Evolutionary conservation across 2,888 invertebrate species (phyloP), one percentile per base, ranked within the genome.

Genomic region (Andrena bicolor): DNA sequence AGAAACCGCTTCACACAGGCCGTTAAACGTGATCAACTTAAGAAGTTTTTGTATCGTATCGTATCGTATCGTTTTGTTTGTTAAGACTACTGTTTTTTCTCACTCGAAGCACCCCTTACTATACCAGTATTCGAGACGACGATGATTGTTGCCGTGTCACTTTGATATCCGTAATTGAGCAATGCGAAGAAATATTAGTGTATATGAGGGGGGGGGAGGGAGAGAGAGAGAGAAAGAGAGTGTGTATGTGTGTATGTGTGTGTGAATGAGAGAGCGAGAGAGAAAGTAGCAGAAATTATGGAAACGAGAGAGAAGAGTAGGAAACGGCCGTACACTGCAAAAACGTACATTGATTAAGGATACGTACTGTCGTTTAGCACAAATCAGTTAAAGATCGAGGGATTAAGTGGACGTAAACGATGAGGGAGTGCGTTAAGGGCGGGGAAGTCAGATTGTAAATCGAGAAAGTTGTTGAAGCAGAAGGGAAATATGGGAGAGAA

Each of bases 341-440:
- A 56, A 88, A 84, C 80, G 84, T 87, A 88, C 86, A 88, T 88
- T 88, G 61, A 84, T 82, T 84, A 79, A 86, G 60, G 49, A 77
- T 88, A 86, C 84, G 89, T 89, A 90, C 89, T 91, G 92, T 92
- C 92, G 88, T 91, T 90, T 90, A 92, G 92, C 92, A 92, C 92
- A 92, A 92, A 92, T 87, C 85, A 81, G 72, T 78, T 78, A 77
- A 79, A 68, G 71, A 76, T 75, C 63, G 76, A 80, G 41, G 61
- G 49, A 76, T 75, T 73, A 72, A 73, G 13, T 53, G 63, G 76
- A 53, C 53, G 28, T 13, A 83, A 68, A 53, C 30, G 63, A 71
- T 35, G 41, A 56, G 41, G 13, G 56, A 73, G n/a, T 32, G 48
- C 53, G 66, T 63, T 10, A 20, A 30, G 30, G 1, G 41, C 60